Conservation (phyloP, 2,113 vertebrate genomes). For the Mustelus asterias region DNA sequence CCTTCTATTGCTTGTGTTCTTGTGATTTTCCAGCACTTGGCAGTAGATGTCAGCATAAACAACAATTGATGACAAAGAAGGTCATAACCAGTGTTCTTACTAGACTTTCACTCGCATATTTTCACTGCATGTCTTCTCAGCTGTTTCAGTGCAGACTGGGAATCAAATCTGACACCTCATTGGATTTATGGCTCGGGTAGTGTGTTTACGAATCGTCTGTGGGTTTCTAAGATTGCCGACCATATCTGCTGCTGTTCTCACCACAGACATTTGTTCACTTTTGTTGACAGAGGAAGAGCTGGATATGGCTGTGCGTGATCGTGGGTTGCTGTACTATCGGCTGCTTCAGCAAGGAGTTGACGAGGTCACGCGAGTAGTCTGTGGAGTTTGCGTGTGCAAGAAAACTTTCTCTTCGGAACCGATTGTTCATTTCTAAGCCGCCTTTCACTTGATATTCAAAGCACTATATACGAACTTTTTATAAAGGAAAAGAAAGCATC, state of each 20-base stretch:
- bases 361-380: slow-evolving; percentile 64
- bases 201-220: neutral
- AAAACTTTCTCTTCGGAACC: too few relatives aligned
- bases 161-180: neutral
- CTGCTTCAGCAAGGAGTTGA: slow-evolving; percentile 74
- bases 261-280: neutral
- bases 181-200: neutral
- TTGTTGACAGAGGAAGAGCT: slow-evolving; percentile 75
- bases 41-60: too few relatives aligned
- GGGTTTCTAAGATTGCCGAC: neutral
- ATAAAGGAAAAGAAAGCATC: neutral
- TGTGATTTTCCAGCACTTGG: too few relatives aligned
- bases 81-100: neutral
- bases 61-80: neutral
- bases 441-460: too few relatives aligned
- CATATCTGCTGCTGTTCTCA: neutral
- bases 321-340: slow-evolving; percentile 83
- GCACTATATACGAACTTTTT: neutral
- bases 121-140: neutral
- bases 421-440: too few relatives aligned
- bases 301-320: slow-evolving; percentile 83
- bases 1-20: too few relatives aligned
- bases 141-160: neutral
- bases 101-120: neutral
- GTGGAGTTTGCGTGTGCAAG: slow-evolving; percentile 35